Evolutionary conservation across 2,888 invertebrate species (phyloP).

Genomic region (Eilema depressum): DNA sequence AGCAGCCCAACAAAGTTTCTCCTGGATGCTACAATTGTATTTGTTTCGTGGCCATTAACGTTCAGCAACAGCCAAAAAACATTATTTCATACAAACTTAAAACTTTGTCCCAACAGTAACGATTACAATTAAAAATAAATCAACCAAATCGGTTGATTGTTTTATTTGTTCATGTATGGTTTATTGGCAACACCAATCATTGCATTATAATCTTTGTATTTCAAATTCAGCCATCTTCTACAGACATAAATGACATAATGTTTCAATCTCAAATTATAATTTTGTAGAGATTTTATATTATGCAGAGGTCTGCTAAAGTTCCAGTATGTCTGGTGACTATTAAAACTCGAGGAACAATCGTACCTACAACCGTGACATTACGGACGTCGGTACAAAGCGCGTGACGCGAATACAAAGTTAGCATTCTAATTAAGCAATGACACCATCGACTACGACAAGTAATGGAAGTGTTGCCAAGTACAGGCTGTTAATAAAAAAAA

Average conservation of each 20-base stretch:
- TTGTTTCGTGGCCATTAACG: background rate
- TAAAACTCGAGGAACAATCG: conserved; percentile 1
- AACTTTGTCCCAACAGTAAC: too few relatives aligned
- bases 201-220: background rate
- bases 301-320: background rate
- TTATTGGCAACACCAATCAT: background rate
- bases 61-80: too few relatives aligned
- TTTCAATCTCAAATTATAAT: background rate
- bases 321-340: background rate
- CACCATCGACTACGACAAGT: conserved; percentile 3
- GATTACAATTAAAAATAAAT: too few relatives aligned
- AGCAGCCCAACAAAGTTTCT: too few relatives aligned
- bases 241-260: background rate
- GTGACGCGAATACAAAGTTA: conserved; percentile 24
- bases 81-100: too few relatives aligned
- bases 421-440: conserved; percentile 11
- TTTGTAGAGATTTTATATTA: background rate
- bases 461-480: background rate
- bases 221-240: background rate
- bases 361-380: background rate
- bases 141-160: background rate
- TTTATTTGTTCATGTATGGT: background rate
- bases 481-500: background rate
- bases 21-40: background rate
- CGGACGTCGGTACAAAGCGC: conserved; percentile 11